These are phyloP conservation scores for Euplagia quadripunctaria DNA, from an alignment of 2,888 invertebrate genomes.

Conservation along the genomic window DNA sequence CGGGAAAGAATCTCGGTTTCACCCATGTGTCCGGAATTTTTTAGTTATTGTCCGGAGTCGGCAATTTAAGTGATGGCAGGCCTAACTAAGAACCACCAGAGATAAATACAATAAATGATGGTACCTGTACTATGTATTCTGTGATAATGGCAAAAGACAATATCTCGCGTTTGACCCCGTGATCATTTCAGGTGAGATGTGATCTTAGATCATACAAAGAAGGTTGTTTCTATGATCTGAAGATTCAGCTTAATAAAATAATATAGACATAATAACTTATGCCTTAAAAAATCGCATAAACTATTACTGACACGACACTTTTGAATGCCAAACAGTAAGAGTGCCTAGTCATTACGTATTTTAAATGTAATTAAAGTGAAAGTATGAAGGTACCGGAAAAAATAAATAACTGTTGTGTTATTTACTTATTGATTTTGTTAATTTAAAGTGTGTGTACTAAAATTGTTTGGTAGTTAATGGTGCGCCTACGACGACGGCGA, in stretches of 20 bases:
- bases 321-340: background rate
- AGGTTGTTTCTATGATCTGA: no score
- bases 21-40: no score
- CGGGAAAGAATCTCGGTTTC: no score
- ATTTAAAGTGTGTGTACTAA: background rate
- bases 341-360: background rate
- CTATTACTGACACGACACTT: background rate
- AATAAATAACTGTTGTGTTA: background rate
- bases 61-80: no score
- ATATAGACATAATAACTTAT: background rate
- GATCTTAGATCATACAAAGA: no score
- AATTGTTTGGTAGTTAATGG: background rate
- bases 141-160: no score
- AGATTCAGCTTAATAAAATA: background rate
- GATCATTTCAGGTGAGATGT: background rate
- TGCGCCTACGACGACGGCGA: background rate
- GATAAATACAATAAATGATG: no score
- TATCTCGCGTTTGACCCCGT: no score
- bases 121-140: no score
- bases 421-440: background rate
- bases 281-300: no score
- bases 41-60: no score
- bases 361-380: background rate
- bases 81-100: no score
- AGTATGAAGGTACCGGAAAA: background rate